A percentile compares a stretch with the other conserved stretches of the same genome.
Evolutionary conservation across 2,113 vertebrate genomes (phyloP).

Genomic region (Eublepharis macularius): DNA sequence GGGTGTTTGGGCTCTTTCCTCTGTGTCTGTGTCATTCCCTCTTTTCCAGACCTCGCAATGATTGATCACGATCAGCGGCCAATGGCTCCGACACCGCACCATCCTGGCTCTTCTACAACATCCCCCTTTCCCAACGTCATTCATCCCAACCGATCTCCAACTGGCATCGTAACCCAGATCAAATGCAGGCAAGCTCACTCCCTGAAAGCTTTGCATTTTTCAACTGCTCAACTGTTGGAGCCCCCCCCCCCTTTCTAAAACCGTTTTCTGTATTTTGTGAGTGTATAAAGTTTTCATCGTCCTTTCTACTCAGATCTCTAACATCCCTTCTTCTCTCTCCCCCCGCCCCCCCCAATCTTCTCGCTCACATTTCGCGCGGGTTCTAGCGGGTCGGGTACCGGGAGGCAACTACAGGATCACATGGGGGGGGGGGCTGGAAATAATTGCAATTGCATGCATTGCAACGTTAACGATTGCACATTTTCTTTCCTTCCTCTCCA

Average conservation of each 20-base stretch:
- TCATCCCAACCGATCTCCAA: conserved; percentile 53
- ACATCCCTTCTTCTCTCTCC: neutral
- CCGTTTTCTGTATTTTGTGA: neutral
- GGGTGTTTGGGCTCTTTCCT: conserved; percentile 18
- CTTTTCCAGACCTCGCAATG: conserved; percentile 55
- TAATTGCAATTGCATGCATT: conserved; percentile 19
- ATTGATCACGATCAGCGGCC: conserved; percentile 74
- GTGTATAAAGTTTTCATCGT: conserved; percentile 26
- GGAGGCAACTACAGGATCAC: neutral
- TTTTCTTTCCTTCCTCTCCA: neutral
- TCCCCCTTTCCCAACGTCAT: conserved; percentile 51
- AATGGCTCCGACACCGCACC: conserved; percentile 74
- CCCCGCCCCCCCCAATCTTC: conserved; percentile 11
- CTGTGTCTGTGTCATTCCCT: conserved; percentile 57
- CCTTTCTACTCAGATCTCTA: neutral
- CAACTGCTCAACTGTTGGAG: neutral
- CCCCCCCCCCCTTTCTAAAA: neutral
- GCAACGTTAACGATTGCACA: neutral
- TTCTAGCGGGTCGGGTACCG: neutral
- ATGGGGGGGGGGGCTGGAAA: conserved; percentile 10
- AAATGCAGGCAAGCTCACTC: neutral
- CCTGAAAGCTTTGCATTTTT: neutral
- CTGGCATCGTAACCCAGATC: conserved; percentile 32
- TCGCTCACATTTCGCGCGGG: conserved; percentile 7
- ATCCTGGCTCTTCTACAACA: conserved; percentile 71